Conservation (phyloP, 1,140 invertebrate species). For the Psix sp. region DNA sequence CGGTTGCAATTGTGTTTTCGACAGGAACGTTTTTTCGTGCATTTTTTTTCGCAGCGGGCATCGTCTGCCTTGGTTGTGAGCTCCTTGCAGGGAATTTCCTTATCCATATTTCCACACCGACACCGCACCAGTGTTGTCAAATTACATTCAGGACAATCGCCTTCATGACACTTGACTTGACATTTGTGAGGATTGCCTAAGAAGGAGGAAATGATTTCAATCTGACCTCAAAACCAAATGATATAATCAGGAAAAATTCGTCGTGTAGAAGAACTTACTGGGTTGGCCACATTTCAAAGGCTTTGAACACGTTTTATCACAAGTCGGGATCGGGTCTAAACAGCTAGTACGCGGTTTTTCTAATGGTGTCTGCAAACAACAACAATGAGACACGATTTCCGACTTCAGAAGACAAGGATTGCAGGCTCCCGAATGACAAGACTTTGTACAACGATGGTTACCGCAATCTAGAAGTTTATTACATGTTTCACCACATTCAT, state of each 20-base stretch:
- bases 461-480: constrained; percentile 88
- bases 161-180: constrained; percentile 85
- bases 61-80: constrained; percentile 83
- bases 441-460: constrained; percentile 86
- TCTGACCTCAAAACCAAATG: too few species aligned
- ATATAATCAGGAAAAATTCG: not conserved
- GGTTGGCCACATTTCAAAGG: constrained; percentile 87
- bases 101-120: constrained; percentile 92
- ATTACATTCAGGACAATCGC: constrained; percentile 89
- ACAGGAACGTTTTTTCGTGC: constrained; percentile 91
- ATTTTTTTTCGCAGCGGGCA: constrained; percentile 90
- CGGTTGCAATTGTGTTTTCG: constrained; percentile 93
- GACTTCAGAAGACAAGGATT: constrained; percentile 82
- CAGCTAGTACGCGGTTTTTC: constrained; percentile 81
- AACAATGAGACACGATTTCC: constrained; percentile 84
- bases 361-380: constrained; percentile 86
- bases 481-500: constrained; percentile 85
- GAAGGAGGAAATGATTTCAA: too few species aligned
- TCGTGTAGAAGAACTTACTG: constrained; percentile 68
- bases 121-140: constrained; percentile 88
- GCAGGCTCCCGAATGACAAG: constrained; percentile 90
- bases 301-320: constrained; percentile 88
- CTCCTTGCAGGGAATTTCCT: constrained; percentile 87
- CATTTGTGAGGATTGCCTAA: constrained; percentile 84
- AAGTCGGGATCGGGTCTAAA: constrained; percentile 90